phyloP scores from a whole-genome alignment of 2,113 vertebrate species.

The Parus major region DNA sequence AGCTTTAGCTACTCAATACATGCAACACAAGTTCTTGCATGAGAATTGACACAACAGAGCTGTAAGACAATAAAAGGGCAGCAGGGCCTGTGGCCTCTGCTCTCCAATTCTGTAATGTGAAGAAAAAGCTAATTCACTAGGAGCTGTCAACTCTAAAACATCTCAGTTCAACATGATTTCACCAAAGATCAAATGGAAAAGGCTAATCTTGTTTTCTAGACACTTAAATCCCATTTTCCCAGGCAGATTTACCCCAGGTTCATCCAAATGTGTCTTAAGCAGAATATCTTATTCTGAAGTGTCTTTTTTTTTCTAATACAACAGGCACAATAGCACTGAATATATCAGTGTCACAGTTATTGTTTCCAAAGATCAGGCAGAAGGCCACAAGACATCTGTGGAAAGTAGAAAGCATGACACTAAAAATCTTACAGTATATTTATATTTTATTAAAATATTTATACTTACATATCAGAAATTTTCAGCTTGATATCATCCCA shows the following conservation, averaged over 20 bases:
- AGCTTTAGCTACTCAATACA: constrained; percentile 22
- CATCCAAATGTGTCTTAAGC: constrained; percentile 45
- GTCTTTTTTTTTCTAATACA: neutral
- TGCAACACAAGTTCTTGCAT: constrained; percentile 68
- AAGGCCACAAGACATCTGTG: neutral
- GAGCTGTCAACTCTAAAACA: constrained; percentile 57
- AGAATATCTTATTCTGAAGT: constrained; percentile 56
- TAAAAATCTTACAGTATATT: neutral
- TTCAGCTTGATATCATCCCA: neutral
- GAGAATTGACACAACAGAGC: constrained; percentile 65
- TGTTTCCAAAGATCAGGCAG: constrained; percentile 20
- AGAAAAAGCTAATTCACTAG: constrained; percentile 66
- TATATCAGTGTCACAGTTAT: constrained; percentile 37
- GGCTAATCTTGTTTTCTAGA: constrained; percentile 73
- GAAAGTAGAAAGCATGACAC: neutral
- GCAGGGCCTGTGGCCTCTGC: constrained; percentile 40
- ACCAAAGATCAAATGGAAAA: constrained; percentile 62
- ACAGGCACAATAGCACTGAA: constrained; percentile 30
- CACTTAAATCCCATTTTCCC: constrained; percentile 70
- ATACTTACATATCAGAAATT: neutral
- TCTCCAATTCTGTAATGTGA: constrained; percentile 54
- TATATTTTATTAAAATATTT: neutral
- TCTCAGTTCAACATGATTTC: constrained; percentile 65
- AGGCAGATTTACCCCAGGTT: constrained; percentile 52
- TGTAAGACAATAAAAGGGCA: constrained; percentile 68